Conservation (phyloP, 2,888 invertebrate genomes). For the Apodemia zela region DNA sequence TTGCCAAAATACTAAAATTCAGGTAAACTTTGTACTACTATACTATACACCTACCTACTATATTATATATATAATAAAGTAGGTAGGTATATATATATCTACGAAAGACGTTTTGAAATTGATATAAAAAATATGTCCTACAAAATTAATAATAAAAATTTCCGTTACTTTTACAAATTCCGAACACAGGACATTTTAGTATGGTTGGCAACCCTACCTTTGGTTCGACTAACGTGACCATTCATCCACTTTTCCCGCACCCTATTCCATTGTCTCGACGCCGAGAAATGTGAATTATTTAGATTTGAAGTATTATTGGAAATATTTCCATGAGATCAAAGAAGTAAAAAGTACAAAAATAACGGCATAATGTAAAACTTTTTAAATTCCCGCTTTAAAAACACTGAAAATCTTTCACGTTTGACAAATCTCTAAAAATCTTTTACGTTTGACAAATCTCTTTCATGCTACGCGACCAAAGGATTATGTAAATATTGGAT, state of each 20-base stretch:
- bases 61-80: no score
- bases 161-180: no score
- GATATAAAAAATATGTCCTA: no score
- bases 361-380: background rate
- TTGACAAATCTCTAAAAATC: no score
- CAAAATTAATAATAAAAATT: no score
- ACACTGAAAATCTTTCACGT: background rate
- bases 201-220: background rate
- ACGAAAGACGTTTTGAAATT: no score
- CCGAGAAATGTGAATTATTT: background rate
- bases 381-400: background rate
- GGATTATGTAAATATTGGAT: no score
- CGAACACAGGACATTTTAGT: conserved; percentile 20
- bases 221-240: background rate
- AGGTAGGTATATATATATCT: no score
- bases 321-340: background rate
- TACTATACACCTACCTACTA: no score
- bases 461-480: no score
- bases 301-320: background rate
- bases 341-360: background rate
- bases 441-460: no score
- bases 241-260: background rate
- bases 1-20: background rate
- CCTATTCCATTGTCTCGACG: background rate
- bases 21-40: no score